phyloP scores from a whole-genome alignment of 2,113 vertebrate species.

The Argyrosomus japonicus region DNA sequence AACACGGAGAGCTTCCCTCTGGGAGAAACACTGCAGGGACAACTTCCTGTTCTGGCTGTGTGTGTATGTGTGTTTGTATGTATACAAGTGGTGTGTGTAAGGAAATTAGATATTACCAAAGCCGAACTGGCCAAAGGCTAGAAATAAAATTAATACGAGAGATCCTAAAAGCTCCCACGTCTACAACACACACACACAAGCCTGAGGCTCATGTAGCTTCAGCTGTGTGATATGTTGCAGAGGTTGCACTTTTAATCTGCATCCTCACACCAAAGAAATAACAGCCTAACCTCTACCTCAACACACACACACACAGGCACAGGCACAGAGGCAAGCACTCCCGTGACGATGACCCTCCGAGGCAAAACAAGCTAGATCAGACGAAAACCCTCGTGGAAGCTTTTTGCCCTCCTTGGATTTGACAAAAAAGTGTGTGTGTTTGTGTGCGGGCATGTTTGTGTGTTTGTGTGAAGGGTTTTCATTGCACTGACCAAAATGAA shows the following conservation, averaged over 20 bases:
- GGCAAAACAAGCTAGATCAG: conserved; percentile 60
- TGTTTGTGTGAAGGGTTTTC: background rate
- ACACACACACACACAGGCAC: conserved; percentile 22
- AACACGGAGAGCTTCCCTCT: conserved; percentile 35
- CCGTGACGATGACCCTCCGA: conserved; percentile 46
- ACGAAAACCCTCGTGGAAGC: conserved; percentile 29
- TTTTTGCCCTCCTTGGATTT: conserved; percentile 26
- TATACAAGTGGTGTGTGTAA: background rate
- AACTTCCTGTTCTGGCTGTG: conserved; percentile 13
- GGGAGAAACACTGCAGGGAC: conserved; percentile 56
- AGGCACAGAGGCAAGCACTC: conserved; percentile 10
- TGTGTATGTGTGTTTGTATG: conserved; percentile 3
- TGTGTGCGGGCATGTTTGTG: background rate
- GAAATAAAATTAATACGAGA: conserved; percentile 57
- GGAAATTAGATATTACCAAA: conserved; percentile 42
- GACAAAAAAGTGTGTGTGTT: background rate
- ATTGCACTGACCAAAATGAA: background rate
- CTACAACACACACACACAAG: conserved; percentile 3
- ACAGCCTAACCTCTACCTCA: conserved; percentile 47
- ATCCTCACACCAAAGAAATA: conserved; percentile 47
- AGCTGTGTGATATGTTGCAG: conserved; percentile 61
- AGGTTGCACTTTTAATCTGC: conserved; percentile 66
- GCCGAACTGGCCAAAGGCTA: conserved; percentile 53
- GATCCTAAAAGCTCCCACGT: conserved; percentile 20
- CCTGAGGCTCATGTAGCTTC: conserved; percentile 53